These are phyloP conservation scores for Cristatella mucedo DNA, from an alignment of 2,888 invertebrate genomes.

Conservation along the genomic window DNA sequence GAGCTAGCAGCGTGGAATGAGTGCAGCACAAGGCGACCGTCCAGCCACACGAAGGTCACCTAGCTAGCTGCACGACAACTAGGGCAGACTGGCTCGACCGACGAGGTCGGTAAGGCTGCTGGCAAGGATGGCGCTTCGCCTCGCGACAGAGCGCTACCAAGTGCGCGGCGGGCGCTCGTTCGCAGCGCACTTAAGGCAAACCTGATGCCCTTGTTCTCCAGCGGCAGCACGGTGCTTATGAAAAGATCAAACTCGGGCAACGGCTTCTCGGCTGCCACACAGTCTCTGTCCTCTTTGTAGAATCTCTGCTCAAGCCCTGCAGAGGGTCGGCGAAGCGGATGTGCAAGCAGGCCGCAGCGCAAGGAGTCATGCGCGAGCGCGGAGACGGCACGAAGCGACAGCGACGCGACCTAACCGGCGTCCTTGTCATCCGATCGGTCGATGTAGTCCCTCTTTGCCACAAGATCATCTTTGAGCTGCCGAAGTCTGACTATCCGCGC, in stretches of 20 bases:
- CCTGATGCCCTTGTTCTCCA: slow-evolving; percentile 37
- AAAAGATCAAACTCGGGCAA: slow-evolving; percentile 54
- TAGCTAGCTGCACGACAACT: too few species aligned
- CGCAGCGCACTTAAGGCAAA: too few species aligned
- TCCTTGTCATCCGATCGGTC: slow-evolving; percentile 46
- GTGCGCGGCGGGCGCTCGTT: too few species aligned
- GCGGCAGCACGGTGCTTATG: slow-evolving; percentile 41
- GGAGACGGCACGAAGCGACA: background rate
- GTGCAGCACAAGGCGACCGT: too few species aligned
- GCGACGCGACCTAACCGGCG: slow-evolving; percentile 38
- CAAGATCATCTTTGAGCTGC: slow-evolving; percentile 48
- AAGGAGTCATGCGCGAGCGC: background rate
- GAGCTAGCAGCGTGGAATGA: too few species aligned
- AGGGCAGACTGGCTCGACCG: too few species aligned
- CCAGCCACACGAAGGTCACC: too few species aligned
- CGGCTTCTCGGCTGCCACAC: slow-evolving; percentile 49
- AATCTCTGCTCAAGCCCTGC: slow-evolving; percentile 45
- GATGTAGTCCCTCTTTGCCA: slow-evolving; percentile 48
- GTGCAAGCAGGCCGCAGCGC: background rate
- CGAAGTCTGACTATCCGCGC: slow-evolving; percentile 42
- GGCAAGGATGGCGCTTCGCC: too few species aligned
- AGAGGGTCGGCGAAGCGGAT: too few species aligned
- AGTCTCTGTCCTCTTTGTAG: slow-evolving; percentile 49
- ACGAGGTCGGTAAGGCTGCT: too few species aligned
- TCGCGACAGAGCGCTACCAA: too few species aligned